These are phyloP conservation scores for Solenodon paradoxus DNA, from an alignment of 2,113 vertebrate species.

Conservation along the genomic window DNA sequence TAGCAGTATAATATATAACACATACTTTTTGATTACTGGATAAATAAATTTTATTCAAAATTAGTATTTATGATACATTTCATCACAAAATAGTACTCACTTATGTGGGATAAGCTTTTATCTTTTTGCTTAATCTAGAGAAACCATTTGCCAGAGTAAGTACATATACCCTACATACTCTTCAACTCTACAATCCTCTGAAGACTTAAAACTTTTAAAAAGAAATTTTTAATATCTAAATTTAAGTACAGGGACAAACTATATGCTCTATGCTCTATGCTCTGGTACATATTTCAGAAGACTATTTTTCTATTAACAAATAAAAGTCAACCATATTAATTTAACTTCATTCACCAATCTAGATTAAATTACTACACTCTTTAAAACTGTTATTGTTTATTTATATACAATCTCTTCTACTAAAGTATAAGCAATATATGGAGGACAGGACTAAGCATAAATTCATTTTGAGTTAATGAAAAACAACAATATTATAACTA, in stretches of 20 bases:
- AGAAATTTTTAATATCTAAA: not conserved
- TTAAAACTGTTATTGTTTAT: not conserved
- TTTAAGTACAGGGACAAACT: not conserved
- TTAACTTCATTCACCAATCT: not conserved
- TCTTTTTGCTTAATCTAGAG: not conserved
- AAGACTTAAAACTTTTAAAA: not conserved
- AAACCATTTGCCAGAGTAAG: not conserved
- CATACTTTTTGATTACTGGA: not conserved
- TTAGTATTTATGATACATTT: not conserved
- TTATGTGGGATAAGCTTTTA: not conserved
- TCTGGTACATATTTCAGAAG: not conserved
- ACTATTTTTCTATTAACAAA: conserved; percentile 3
- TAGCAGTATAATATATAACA: not conserved
- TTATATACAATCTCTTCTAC: not conserved
- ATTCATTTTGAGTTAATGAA: not conserved
- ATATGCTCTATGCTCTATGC: not conserved
- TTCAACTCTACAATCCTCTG: not conserved
- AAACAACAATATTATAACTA: not conserved
- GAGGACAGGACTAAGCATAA: not conserved
- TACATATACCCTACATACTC: not conserved
- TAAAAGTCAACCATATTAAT: not conserved
- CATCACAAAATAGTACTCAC: not conserved
- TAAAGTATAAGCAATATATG: not conserved
- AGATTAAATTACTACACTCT: not conserved
- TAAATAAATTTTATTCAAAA: conserved; percentile 5